Base-by-base conservation (phyloP, 2,888 invertebrate genomes). In the Ichneumon xanthorius region DNA sequence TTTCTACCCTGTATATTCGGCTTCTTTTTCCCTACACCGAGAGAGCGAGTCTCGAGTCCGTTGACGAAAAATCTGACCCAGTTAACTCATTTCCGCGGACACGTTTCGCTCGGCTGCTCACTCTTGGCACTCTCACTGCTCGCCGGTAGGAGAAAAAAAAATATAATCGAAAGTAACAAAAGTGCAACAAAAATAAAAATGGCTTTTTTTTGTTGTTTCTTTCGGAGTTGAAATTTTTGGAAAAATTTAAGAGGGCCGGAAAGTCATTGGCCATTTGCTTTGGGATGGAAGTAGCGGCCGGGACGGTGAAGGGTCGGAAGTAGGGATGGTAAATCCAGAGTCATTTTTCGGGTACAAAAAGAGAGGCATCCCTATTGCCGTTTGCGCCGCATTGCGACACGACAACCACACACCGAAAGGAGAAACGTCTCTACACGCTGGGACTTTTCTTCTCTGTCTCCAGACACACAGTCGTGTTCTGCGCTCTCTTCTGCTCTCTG, bases 361-460 rank as follows among this genome's bases (percentile, higher is more conserved):
- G 22, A 78, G 53, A 79, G 90, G 89, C 89, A 50, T 68, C 89
- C 89, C 89, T 89, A 90, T 90, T 88, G 90, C 87, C 83, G 87
- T 89, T 88, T 88, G 89, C 91, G 92, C 90, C 93, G 93, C 93
- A 93, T 92, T 93, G 93, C 93, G 93, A 92, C 93, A 93, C 90
- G 91, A 90, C 88, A 81, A 81, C 81, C 81, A 81, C 84, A 65
- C 63, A 88, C 88, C 81, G 77, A 75, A 61, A 72, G 80, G 80
- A 80, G 84, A 81, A 78, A 48, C 70, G 83, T n/a, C 72, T 58
- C 61, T 63, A 63, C 71, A 67, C 77, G 40, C 73, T 67, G 48
- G 48, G 73, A 75, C 50, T 71, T 33, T 53, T 79, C 71, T 73
- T 78, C 81, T 77, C 76, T 67, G 58, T 72, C 71, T 79, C 85